Conservation (phyloP, 2,888 invertebrate species). For the Ferrisia virgata region DNA sequence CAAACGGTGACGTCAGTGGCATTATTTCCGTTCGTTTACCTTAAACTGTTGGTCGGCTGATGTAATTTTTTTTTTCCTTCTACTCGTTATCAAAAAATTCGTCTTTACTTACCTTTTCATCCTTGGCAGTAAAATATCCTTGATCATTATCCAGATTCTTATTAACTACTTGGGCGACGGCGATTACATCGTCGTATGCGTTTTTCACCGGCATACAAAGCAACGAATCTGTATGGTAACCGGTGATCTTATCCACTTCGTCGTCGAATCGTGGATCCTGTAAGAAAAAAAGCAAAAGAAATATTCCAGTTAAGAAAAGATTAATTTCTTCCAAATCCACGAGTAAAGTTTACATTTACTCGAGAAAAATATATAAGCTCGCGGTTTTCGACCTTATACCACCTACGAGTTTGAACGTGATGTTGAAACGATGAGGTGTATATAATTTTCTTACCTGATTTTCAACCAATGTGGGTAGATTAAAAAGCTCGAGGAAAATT, state of each 20-base stretch:
- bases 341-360: not conserved
- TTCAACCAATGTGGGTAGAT: not conserved
- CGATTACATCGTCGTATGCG: conserved; percentile 54
- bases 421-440: not conserved
- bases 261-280: conserved; percentile 57
- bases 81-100: not conserved
- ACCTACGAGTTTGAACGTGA: not conserved
- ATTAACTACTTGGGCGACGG: conserved; percentile 55
- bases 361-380: not conserved
- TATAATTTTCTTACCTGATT: conserved; percentile 9
- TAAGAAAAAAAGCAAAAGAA: too few relatives aligned
- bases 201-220: conserved; percentile 54
- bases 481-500: not conserved
- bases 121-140: conserved; percentile 53
- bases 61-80: not conserved
- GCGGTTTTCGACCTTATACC: not conserved
- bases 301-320: too few relatives aligned
- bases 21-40: conserved; percentile 11
- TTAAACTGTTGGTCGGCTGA: not conserved
- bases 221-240: conserved; percentile 55
- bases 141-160: conserved; percentile 52
- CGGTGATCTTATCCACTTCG: conserved; percentile 56
- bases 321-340: too few relatives aligned
- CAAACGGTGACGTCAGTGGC: conserved; percentile 19
- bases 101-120: conserved; percentile 53